Evolutionary conservation across 2,888 invertebrate genomes (phyloP), one percentile per base, ranked within the genome.

Genomic region (Drosophila kokeensis): DNA sequence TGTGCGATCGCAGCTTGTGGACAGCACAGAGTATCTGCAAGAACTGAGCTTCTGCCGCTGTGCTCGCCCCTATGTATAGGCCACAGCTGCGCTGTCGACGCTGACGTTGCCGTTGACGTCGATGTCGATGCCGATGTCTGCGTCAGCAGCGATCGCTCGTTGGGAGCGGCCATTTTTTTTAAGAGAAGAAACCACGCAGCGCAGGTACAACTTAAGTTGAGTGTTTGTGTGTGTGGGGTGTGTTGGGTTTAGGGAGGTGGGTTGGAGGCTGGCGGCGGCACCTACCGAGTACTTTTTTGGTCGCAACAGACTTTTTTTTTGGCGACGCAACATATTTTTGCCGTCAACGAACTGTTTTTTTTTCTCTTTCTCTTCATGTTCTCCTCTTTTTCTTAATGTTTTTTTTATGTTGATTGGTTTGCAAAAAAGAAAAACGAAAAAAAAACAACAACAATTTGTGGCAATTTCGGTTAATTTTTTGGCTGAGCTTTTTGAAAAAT

Each of bases 61-160:
- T 76, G 76, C 67, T 79, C 79, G 74, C 73, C 76, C 58, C 74
- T 91, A 91, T 91, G 71, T 90, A 91, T 91, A 90, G 90, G 63
- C 66, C 55, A 29, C 55, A 55, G 38, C 38, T 54, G 27, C 55
- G 55, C 55, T 27, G 57, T 11, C 48, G 36, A 30, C 69, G 32
- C 8, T 32, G n/a, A 11, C 53, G 53, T 6, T 21, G 55, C 2
- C 45, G 30, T 24, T 40, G 10, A 40, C 65, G 40, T 21, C 21
- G 42, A 40, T n/a, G 52, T 38, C 50, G 10, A 40, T n/a, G 52
- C 32, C 50, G 10, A 59, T 65, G 59, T n/a, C 58, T 42, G 27
- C 67, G 40, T 32, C 72, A 59, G 40, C 42, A 52, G 15, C 61
- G 34, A 59, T 55, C 34, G 60, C 21, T 42, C 27, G 54, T 11